Base-by-base conservation (phyloP, 1,140 invertebrate species). In the Apis mellifera region DNA sequence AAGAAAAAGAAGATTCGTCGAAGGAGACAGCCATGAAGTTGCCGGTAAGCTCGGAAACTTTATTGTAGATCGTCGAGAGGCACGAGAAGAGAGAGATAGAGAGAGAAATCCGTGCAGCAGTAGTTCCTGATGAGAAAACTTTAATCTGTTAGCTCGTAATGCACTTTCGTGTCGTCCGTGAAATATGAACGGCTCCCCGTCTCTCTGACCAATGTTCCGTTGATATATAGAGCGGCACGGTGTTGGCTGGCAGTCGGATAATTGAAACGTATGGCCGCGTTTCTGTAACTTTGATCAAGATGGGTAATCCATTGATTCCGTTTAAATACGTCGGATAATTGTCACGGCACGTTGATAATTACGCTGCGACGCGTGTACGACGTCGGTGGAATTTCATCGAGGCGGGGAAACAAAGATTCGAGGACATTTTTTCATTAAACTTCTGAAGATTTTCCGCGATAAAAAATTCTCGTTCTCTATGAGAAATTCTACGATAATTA, bases 51-150 rank as follows among this genome's bases (percentile, higher is more conserved):
- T 59, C 15, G 54, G 76, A 83, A 88, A 88, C 84, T 88, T 88
- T 83, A 84, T 88, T 77, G 83, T 66, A 72, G 72, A 81, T 78
- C 83, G 83, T 88, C 86, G 78, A 85, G 70, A 59, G 26, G 32
- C 80, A 77, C 62, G 86, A 73, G 52, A 78, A 55, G 78, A 66
- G 59, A 78, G 79, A 42, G 5, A 42, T 4, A 42, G 32, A 42
- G 32, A 42, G 32, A 42, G 54, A 69, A 83, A 82, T 77, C 66
- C 68, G 48, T 42, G 75, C 54, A 19, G 75, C 54, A 19, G 79
- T 48, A 32, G 80, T 78, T 69, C 54, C 83, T 88, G 84, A 89
- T 88, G 87, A 88, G 87, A 89, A 89, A 89, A 89, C 84, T 89
- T 89, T 86, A 78, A 88, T 88, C 76, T 80, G 78, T 85, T 88